Base-by-base conservation (phyloP, 1,140 invertebrate species). In the Habropoda laboriosa region DNA sequence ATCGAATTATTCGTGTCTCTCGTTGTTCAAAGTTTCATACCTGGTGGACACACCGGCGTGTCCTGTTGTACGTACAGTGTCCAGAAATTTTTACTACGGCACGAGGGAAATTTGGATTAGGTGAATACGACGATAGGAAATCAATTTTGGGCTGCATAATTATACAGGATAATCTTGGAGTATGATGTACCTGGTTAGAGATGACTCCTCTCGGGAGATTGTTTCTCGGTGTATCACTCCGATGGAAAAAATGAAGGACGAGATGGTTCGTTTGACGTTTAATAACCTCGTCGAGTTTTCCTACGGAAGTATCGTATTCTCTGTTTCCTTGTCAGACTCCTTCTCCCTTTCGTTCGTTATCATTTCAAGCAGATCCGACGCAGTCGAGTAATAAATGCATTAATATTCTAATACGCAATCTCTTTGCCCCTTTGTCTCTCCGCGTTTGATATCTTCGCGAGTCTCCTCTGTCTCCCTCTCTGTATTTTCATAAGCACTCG, bases 21-120 rank as follows among this genome's bases (percentile, higher is more conserved):
- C 42, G 47, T 53, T 30, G n/a, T 24, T 55, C n/a, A 45, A 76
- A 76, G 55, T 76, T 76, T 57, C 49, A 55, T 76, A 30, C 27
- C 38, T 10, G 3, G 3, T 1, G 16, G 38, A 57, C 40, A n/a
- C 38, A 13, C 35, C 16, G 67, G 16, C 51, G 51, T n/a, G n/a
- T n/a, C 16, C 67, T 13, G 67, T 51, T 38, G 30, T 53, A 27
- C 67, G 51, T 53, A 6, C 5, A 6, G 40, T 42, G 40, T 12
- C 12, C n/a, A n/a, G n/a, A n/a, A n/a, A n/a, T n/a, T n/a, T n/a
- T n/a, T n/a, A n/a, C n/a, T n/a, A n/a, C n/a, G n/a, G n/a, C n/a
- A n/a, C n/a, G n/a, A n/a, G n/a, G n/a, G n/a, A n/a, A n/a, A n/a
- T n/a, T n/a, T n/a, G n/a, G n/a, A n/a, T n/a, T n/a, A n/a, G n/a